These are phyloP conservation scores for Micromussa lordhowensis DNA, from an alignment of 92 coral and sea anemone genomes.

Conservation along the genomic window DNA sequence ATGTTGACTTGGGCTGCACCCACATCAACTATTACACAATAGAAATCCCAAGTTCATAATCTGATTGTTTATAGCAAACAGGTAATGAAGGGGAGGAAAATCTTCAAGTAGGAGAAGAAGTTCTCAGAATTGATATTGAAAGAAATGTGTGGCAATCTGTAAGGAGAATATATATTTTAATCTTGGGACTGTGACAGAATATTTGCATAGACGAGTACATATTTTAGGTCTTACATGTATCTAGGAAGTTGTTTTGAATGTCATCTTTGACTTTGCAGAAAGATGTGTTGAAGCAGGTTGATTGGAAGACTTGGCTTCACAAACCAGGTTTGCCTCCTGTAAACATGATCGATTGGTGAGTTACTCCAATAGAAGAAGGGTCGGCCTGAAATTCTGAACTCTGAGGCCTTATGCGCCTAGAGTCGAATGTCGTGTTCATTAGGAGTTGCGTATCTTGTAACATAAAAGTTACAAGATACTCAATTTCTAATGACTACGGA, in stretches of 20 bases:
- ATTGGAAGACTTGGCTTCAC: slow-evolving; percentile 84
- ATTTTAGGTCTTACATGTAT: too few relatives aligned
- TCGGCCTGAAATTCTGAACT: not conserved
- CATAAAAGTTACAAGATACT: too few relatives aligned
- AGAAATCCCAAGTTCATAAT: too few relatives aligned
- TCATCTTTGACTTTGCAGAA: slow-evolving; percentile 40
- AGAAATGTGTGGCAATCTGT: not conserved
- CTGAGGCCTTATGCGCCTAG: not conserved
- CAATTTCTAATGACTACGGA: too few relatives aligned
- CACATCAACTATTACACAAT: too few relatives aligned
- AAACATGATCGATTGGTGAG: slow-evolving; percentile 75
- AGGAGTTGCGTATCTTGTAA: too few relatives aligned
- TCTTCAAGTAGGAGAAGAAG: not conserved
- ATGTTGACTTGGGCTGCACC: too few relatives aligned
- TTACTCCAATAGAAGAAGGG: not conserved
- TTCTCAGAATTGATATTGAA: not conserved
- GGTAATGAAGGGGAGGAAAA: not conserved
- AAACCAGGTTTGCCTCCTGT: slow-evolving; percentile 92
- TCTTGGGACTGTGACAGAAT: not conserved
- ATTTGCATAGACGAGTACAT: too few relatives aligned
- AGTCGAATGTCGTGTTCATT: not conserved
- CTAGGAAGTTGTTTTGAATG: not conserved
- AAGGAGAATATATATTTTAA: not conserved
- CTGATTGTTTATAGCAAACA: not conserved
- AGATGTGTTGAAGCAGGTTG: slow-evolving; percentile 68